Conservation (phyloP, 1,140 invertebrate species). For the Augochlora pura region DNA sequence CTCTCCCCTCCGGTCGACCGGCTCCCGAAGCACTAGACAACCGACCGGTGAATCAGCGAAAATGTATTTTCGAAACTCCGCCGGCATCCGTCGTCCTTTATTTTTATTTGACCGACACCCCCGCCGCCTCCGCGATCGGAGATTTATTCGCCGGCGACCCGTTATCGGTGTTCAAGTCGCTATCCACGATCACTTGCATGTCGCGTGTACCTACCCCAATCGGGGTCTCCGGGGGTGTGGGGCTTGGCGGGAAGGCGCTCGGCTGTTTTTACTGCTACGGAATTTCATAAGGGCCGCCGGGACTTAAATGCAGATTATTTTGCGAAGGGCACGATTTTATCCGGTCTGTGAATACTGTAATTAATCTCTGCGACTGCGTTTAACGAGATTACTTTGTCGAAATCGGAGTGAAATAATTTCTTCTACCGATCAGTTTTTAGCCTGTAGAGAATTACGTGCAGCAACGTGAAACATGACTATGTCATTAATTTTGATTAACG, state of each 20-base stretch:
- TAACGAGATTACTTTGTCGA: no score
- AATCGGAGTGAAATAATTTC: no score
- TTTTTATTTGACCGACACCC: no score
- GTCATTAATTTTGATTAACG: no score
- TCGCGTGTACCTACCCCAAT: not conserved
- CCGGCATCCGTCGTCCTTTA: not conserved
- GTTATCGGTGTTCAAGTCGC: not conserved
- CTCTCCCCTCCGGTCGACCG: not conserved
- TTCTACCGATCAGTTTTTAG: no score
- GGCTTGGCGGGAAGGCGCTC: not conserved
- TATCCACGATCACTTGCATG: not conserved
- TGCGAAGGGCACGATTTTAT: no score
- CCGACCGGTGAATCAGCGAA: conserved; percentile 31
- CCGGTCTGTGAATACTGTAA: no score
- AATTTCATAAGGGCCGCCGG: no score
- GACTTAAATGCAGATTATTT: no score
- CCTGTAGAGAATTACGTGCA: no score
- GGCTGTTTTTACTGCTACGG: not conserved
- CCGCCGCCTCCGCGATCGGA: not conserved
- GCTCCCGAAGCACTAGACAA: conserved; percentile 43
- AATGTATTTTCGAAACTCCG: conserved; percentile 15
- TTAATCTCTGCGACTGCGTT: no score
- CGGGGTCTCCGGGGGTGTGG: not conserved
- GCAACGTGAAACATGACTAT: no score
- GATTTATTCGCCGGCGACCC: not conserved